Conservation (phyloP, 1,140 invertebrate species). For the Formica exsecta region DNA sequence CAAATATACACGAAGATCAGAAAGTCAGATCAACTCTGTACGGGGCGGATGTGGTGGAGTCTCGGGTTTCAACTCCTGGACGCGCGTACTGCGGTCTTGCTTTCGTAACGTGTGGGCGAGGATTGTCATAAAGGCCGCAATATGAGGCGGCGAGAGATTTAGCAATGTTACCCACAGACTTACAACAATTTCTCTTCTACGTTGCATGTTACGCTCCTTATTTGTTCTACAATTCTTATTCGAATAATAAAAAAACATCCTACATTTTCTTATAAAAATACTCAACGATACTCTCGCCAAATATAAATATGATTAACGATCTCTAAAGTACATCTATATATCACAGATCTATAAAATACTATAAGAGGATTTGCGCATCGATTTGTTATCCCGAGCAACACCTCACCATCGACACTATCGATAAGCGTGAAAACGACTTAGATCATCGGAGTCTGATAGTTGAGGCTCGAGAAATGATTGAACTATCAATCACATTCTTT, state of each 20-base stretch:
- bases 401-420: slow-evolving; percentile 12
- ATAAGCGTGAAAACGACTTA: slow-evolving; percentile 36
- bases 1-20: slow-evolving; percentile 33
- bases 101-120: slow-evolving; percentile 60
- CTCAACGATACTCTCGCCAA: background rate
- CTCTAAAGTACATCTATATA: too few relatives aligned
- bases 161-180: slow-evolving; percentile 33
- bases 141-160: slow-evolving; percentile 54
- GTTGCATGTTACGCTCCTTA: background rate
- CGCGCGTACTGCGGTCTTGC: slow-evolving; percentile 43
- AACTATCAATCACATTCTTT: slow-evolving; percentile 53
- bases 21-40: slow-evolving; percentile 48
- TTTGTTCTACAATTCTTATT: slow-evolving; percentile 10
- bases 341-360: too few relatives aligned
- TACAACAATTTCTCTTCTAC: background rate
- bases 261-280: background rate
- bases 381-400: slow-evolving; percentile 13
- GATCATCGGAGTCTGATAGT: slow-evolving; percentile 22
- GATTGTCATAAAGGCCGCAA: slow-evolving; percentile 59
- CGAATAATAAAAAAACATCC: background rate
- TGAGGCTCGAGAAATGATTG: background rate
- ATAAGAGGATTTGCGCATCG: background rate
- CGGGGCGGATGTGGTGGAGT: slow-evolving; percentile 20
- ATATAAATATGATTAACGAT: too few relatives aligned
- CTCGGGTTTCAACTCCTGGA: slow-evolving; percentile 56